These are phyloP conservation scores for Pteropus rufus DNA, from an alignment of 2,797 vertebrate species.

Conservation along the genomic window DNA sequence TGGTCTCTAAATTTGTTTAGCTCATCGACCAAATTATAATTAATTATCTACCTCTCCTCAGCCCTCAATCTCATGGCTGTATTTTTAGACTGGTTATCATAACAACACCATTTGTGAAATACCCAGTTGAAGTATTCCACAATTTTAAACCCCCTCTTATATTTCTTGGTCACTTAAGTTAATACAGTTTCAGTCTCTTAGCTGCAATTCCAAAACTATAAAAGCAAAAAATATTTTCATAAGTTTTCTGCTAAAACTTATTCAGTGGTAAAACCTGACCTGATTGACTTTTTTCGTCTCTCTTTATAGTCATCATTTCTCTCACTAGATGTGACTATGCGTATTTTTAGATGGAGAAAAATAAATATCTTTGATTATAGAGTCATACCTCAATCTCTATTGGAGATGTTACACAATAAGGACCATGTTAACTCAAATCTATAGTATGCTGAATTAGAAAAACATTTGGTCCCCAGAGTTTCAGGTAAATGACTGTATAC, in stretches of 20 bases:
- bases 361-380: not conserved
- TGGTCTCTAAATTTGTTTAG: not conserved
- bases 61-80: not conserved
- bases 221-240: not conserved
- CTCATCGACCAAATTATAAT: not conserved
- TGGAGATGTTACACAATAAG: not conserved
- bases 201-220: not conserved
- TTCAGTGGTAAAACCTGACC: not conserved
- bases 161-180: not conserved
- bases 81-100: not conserved
- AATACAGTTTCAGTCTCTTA: not conserved
- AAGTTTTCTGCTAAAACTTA: not conserved
- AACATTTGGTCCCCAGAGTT: not conserved
- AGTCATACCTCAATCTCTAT: not conserved
- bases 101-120: not conserved
- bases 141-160: not conserved
- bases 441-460: not conserved
- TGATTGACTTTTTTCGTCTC: not conserved
- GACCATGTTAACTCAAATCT: not conserved
- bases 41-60: not conserved
- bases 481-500: not conserved
- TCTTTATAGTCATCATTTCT: not conserved
- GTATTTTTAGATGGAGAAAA: not conserved
- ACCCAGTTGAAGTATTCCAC: not conserved
- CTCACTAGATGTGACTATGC: not conserved